Evolutionary conservation across 53 echinoderm and acorn worm species (phyloP), one percentile per base, ranked within the genome.

Genomic region (Paracentrotus lividus): DNA sequence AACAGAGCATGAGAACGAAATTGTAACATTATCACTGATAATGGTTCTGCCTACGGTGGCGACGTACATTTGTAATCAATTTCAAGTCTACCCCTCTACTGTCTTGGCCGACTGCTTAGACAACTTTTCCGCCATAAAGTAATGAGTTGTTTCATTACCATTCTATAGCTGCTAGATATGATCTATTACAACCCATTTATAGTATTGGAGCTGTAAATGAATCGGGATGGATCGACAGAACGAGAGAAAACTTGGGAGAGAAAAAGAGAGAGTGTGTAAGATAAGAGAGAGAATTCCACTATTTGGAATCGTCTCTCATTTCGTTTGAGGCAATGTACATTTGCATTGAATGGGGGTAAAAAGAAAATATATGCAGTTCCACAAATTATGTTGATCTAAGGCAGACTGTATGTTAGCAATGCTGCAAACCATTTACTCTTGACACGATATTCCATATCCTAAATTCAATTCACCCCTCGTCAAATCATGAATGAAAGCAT

Each of bases 91-190:
- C 81, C 81, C 27, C 76, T 44, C 8, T 7, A n/a, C 81, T 47
- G 47, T 13, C 10, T n/a, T 23, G 44, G 47, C 81, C n/a, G 45
- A 27, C 44, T 49, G 81, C 26, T 81, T 4, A n/a, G 81, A 81
- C 44, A 78, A 81, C n/a, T 81, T 81, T 45, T 44, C n/a, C 8
- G 81, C 81, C 26, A 21, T 20, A 81, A 81, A 81, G 33, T 81
- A 81, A 81, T 81, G 81, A 81, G 81, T 81, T 81, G 44, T 81
- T 81, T 81, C 81, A 81, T 81, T 44, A 47, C 72, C 47, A 81
- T 81, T 81, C 81, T 81, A 47, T 81, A 81, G 42, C 81, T 81
- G 81, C 81, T 81, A 81, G 81, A 81, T 45, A 45, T 44, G 81
- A 81, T 81, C 81, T 81, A 45, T 81, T 81, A 81, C 81, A 47